A percentile compares a stretch with the other conserved stretches of the same genome.
Evolutionary conservation across 2,797 vertebrate species (phyloP).

Genomic region (Glyptemys insculpta): DNA sequence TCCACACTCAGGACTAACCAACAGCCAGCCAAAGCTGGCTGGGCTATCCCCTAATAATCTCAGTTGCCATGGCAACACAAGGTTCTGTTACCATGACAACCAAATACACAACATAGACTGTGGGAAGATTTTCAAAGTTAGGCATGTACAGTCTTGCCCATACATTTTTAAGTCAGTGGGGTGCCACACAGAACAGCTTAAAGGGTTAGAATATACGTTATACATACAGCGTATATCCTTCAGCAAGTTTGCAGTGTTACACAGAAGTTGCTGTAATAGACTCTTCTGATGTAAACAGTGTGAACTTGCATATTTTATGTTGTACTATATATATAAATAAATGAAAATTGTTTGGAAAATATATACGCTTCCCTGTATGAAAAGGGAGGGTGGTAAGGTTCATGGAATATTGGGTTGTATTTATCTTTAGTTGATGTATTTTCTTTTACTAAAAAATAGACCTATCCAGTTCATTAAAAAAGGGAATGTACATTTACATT

Average conservation of each 20-base stretch:
- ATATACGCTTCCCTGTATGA: not conserved
- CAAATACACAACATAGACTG: not conserved
- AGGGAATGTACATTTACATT: not conserved
- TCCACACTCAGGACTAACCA: too few species aligned
- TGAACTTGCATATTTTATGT: not conserved
- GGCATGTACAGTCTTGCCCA: not conserved
- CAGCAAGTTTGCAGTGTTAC: not conserved
- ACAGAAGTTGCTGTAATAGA: not conserved
- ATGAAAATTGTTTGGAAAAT: not conserved
- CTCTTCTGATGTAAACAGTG: not conserved
- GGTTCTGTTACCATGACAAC: too few species aligned
- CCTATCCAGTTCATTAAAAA: not conserved
- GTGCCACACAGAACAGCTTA: not conserved
- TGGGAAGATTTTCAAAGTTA: not conserved
- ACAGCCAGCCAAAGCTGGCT: too few species aligned
- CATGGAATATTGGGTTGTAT: not conserved
- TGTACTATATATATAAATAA: not conserved
- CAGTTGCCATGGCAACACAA: too few species aligned
- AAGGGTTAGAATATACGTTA: fast-evolving
- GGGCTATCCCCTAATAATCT: too few species aligned
- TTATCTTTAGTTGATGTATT: not conserved
- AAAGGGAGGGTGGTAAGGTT: not conserved
- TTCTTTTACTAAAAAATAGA: not conserved
- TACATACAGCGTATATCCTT: not conserved
- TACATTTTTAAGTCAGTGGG: not conserved